Percentiles rank a stretch among this genome's conserved stretches.
Evolutionary conservation across 2,888 invertebrate species (phyloP).

Genomic region (Ypsolopha scabrella): DNA sequence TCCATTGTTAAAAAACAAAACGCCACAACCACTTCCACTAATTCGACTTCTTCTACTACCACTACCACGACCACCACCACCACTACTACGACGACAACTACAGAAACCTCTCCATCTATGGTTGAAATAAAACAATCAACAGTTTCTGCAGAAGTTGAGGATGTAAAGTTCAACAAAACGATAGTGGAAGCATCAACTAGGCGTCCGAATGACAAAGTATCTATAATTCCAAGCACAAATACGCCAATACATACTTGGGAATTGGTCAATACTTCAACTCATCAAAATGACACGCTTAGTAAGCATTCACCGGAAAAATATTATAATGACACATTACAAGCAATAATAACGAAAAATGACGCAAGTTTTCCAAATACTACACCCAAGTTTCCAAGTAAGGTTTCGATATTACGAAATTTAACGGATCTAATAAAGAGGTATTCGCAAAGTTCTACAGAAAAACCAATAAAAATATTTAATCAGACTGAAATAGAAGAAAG

Average conservation of each 20-base stretch:
- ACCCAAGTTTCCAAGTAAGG: slow-evolving; percentile 50
- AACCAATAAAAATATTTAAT: slow-evolving; percentile 15
- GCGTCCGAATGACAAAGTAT: slow-evolving; percentile 58
- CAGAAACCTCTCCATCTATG: too few species aligned
- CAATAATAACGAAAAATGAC: slow-evolving; percentile 72
- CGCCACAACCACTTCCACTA: slow-evolving; percentile 16
- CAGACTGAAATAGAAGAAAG: slow-evolving; percentile 31
- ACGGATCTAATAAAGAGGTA: slow-evolving; percentile 75
- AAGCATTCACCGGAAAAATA: slow-evolving; percentile 64
- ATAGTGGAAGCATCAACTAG: slow-evolving; percentile 44
- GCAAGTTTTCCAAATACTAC: slow-evolving; percentile 53
- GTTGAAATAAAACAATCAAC: neutral
- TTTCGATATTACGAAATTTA: slow-evolving; percentile 69
- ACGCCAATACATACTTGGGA: slow-evolving; percentile 67
- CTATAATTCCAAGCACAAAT: slow-evolving; percentile 52
- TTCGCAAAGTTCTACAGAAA: slow-evolving; percentile 49
- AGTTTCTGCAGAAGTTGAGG: slow-evolving; percentile 1
- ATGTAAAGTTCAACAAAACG: slow-evolving; percentile 8
- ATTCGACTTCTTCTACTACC: slow-evolving; percentile 14
- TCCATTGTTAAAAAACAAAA: slow-evolving; percentile 56
- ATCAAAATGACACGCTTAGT: slow-evolving; percentile 41
- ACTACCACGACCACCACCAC: slow-evolving; percentile 11
- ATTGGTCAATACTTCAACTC: slow-evolving; percentile 66
- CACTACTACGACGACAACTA: slow-evolving; percentile 11
- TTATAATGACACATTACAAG: slow-evolving; percentile 74